Conservation (phyloP, 1,140 invertebrate species). For the Yoshiicerus persimilis region DNA sequence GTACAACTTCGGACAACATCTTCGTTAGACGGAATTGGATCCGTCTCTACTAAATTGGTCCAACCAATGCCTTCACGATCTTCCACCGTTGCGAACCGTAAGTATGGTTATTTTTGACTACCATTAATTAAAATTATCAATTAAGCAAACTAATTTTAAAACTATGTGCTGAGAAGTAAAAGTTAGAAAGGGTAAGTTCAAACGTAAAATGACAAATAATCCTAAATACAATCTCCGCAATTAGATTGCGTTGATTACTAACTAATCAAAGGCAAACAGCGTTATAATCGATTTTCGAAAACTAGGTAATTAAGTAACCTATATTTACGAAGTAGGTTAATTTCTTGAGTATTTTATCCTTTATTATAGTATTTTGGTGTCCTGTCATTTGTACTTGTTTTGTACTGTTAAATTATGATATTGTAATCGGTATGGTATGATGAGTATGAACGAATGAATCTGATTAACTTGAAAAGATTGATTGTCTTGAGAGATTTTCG, state of each 20-base stretch:
- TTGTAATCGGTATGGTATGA: neutral
- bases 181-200: too few relatives aligned
- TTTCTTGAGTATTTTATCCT: neutral
- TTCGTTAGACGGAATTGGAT: constrained; percentile 45
- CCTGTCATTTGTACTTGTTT: neutral
- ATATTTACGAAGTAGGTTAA: neutral
- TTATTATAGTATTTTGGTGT: neutral
- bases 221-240: too few relatives aligned
- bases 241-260: too few relatives aligned
- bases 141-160: neutral
- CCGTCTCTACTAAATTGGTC: constrained; percentile 43
- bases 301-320: too few relatives aligned
- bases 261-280: too few relatives aligned
- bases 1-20: constrained; percentile 44
- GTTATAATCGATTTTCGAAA: too few relatives aligned
- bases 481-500: neutral
- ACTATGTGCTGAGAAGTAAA: too few relatives aligned
- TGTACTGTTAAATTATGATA: neutral
- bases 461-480: neutral
- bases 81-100: constrained; percentile 44
- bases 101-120: constrained; percentile 33
- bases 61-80: constrained; percentile 40
- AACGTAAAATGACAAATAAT: too few relatives aligned
- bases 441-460: neutral
- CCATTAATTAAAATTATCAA: neutral